Base-by-base conservation (phyloP, 2,797 vertebrate genomes). In the Mycteria americana region DNA sequence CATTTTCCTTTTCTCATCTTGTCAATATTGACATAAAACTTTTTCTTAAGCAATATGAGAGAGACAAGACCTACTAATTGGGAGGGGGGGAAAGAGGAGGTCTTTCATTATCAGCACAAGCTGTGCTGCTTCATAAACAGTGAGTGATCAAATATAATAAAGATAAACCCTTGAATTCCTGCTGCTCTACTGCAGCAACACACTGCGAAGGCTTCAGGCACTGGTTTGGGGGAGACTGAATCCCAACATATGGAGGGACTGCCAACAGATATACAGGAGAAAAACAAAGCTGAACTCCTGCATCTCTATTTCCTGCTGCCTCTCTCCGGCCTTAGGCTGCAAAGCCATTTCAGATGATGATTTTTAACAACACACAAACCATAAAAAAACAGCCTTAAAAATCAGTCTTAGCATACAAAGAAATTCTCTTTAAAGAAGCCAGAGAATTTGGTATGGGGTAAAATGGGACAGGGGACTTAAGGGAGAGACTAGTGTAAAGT, bases 61-160 rank as follows among this genome's bases (percentile, higher is more conserved):
- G 62, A 69, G 62, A 59, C 50, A 85, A 91, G 93, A 88, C 69
- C 72, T 81, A 65, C 91, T 95, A 92, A 95, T 87, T 94, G 81
- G 67, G 23, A 30, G n/a, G 27, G 31, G 57, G n/a, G 39, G 19
- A 9, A 59, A 78, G 35, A 74, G 76, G 51, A 92, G 43, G 43
- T 37, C 80, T 89, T 89, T 59, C 91, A 83, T 91, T 87, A 91
- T 63, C 67, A 86, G 78, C 62, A 92, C 95, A 96, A 77, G 70
- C 94, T 96, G 95, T 78, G 95, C 76, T 93, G 86, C 92, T 89
- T 94, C 88, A 94, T 92, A 88, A 97, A 94, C 91, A 95, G 85
- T 46, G 90, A 93, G 28, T 31, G 43, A 88, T 96, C 69, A 92
- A 93, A 95, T 93, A 45, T 94, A 85, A 93, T 94, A 87, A 83